These are phyloP conservation scores for Squalus acanthias DNA, from an alignment of 2,797 vertebrate genomes.

Conservation along the genomic window DNA sequence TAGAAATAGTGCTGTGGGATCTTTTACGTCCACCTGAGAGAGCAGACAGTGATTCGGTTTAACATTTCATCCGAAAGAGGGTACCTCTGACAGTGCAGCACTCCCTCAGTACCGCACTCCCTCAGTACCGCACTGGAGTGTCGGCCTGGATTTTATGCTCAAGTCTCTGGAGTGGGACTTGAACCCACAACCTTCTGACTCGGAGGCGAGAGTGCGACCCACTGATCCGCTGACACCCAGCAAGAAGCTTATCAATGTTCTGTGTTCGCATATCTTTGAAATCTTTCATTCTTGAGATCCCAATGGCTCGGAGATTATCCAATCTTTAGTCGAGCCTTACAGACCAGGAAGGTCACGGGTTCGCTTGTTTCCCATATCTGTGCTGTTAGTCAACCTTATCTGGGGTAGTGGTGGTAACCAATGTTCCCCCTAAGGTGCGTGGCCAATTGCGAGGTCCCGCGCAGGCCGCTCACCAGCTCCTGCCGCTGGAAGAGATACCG, in stretches of 20 bases:
- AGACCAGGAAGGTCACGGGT: not conserved
- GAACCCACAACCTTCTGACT: not conserved
- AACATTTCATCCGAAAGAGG: too few relatives aligned
- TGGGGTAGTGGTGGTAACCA: not conserved
- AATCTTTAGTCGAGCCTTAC: not conserved
- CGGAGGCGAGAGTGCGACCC: not conserved
- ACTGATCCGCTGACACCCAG: not conserved
- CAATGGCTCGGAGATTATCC: not conserved
- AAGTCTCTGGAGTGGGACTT: not conserved
- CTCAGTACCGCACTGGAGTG: not conserved
- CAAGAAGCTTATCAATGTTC: not conserved
- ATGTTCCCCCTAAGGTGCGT: too few relatives aligned
- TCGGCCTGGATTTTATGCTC: not conserved
- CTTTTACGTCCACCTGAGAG: not conserved
- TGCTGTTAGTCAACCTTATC: not conserved
- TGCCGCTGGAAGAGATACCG: too few relatives aligned
- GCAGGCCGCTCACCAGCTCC: too few relatives aligned
- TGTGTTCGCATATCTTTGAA: not conserved
- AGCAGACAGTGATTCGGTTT: not conserved
- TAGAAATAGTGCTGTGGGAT: not conserved
- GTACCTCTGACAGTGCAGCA: not conserved
- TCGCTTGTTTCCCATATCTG: not conserved
- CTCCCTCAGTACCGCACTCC: not conserved
- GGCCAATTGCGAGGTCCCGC: too few relatives aligned
- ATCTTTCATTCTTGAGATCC: not conserved